A percentile compares a stretch with the other conserved stretches of the same genome.
Conservation (phyloP, 2,797 vertebrate species). For the Anguilla obscura region DNA sequence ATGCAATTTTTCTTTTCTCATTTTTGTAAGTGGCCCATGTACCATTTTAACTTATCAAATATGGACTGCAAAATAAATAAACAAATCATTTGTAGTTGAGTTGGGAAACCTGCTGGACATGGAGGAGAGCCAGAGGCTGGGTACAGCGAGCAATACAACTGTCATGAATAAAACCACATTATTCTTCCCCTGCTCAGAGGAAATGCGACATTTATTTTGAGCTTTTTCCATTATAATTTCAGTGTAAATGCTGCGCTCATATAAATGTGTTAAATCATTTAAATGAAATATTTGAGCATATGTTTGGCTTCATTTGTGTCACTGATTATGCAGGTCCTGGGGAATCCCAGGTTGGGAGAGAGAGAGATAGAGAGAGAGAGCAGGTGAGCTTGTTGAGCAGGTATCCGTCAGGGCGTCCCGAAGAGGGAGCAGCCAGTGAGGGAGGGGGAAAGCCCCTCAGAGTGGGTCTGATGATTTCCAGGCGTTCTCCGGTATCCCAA, state of each 20-base stretch:
- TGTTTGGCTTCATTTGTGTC: background rate
- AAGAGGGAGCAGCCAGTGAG: background rate
- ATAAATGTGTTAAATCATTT: too few relatives aligned
- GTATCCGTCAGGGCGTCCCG: background rate
- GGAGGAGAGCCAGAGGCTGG: background rate
- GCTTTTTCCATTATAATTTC: too few relatives aligned
- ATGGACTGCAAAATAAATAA: background rate
- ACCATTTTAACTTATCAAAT: background rate
- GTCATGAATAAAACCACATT: background rate
- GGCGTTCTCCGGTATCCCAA: constrained; percentile 24
- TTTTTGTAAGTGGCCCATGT: background rate
- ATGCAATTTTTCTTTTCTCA: background rate
- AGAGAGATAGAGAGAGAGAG: too few relatives aligned
- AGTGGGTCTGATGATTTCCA: constrained; percentile 37
- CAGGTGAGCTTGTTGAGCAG: background rate
- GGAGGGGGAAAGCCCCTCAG: background rate
- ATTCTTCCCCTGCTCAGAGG: background rate
- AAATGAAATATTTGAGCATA: too few relatives aligned
- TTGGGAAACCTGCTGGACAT: background rate
- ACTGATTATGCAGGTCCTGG: background rate
- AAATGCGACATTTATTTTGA: background rate
- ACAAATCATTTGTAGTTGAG: background rate
- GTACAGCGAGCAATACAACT: background rate
- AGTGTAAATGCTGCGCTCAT: too few relatives aligned
- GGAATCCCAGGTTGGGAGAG: background rate